Percentiles rank a stretch among this genome's conserved stretches.
Conservation (phyloP, 2,888 invertebrate genomes). For the Microctonus aethiopoides region DNA sequence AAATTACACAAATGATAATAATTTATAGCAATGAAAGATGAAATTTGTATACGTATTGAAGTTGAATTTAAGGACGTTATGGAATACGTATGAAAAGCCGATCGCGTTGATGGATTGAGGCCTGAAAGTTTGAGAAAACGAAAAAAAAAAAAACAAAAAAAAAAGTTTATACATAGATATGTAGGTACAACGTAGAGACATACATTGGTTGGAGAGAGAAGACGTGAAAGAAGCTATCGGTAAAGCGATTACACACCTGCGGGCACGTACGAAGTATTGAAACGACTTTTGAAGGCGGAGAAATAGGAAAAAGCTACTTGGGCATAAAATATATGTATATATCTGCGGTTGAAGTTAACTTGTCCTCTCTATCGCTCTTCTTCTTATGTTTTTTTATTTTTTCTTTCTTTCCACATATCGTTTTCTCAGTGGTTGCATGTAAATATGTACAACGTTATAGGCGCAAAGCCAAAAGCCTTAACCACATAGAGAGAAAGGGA, state of each 20-base stretch:
- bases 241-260: conserved; percentile 56
- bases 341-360: conserved; percentile 19
- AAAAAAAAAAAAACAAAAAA: too few species aligned
- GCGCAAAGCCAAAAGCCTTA: conserved; percentile 6
- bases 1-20: background rate
- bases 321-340: background rate
- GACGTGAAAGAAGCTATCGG: conserved; percentile 31
- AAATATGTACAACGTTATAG: conserved; percentile 10
- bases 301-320: conserved; percentile 14
- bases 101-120: too few species aligned
- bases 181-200: too few species aligned
- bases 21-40: background rate
- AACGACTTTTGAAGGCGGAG: conserved; percentile 20
- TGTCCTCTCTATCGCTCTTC: background rate
- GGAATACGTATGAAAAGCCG: too few species aligned
- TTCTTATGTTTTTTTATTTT: background rate
- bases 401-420: background rate
- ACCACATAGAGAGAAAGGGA: background rate
- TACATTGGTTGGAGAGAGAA: background rate
- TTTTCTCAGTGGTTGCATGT: background rate
- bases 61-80: too few species aligned
- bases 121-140: too few species aligned
- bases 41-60: background rate
- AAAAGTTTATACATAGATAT: too few species aligned
- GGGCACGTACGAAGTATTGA: conserved; percentile 26